Conservation (phyloP, 2,888 invertebrate species). For the Chrysina gloriosa region DNA sequence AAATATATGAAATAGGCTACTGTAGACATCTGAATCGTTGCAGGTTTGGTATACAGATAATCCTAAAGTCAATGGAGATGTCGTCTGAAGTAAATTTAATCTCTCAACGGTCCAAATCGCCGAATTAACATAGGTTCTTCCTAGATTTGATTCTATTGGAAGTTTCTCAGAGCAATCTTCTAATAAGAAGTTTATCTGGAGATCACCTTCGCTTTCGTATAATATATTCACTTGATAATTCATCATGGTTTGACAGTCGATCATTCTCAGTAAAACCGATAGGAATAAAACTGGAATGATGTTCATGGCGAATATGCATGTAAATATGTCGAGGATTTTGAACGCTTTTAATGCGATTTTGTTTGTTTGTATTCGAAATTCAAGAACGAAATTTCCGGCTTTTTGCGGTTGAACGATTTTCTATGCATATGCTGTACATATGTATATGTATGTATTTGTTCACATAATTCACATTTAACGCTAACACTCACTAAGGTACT, state of each 20-base stretch:
- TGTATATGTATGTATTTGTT: not conserved
- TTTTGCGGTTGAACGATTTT: conserved; percentile 19
- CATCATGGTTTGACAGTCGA: conserved; percentile 8
- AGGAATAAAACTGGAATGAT: not conserved
- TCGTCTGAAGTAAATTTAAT: conserved; percentile 56
- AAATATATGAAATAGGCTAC: conserved; percentile 56
- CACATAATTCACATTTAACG: conserved; percentile 18
- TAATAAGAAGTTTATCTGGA: conserved; percentile 57
- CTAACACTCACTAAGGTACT: not conserved
- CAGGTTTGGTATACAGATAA: conserved; percentile 57
- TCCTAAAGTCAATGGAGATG: conserved; percentile 54
- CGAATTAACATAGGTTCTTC: conserved; percentile 54
- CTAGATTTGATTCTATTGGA: conserved; percentile 45
- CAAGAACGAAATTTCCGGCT: conserved; percentile 10
- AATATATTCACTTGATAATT: conserved; percentile 44
- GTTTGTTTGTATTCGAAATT: conserved; percentile 23
- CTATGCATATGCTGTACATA: not conserved
- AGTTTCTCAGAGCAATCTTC: conserved; percentile 52
- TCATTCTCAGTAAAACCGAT: not conserved
- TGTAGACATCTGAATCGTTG: conserved; percentile 54
- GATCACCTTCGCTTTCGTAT: conserved; percentile 53
- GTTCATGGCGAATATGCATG: not conserved
- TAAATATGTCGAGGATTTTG: conserved; percentile 21
- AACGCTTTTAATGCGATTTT: conserved; percentile 1
- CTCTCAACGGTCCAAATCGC: conserved; percentile 59